Base-by-base conservation (phyloP, 2,888 invertebrate species). In the Penaeus monodon region DNA sequence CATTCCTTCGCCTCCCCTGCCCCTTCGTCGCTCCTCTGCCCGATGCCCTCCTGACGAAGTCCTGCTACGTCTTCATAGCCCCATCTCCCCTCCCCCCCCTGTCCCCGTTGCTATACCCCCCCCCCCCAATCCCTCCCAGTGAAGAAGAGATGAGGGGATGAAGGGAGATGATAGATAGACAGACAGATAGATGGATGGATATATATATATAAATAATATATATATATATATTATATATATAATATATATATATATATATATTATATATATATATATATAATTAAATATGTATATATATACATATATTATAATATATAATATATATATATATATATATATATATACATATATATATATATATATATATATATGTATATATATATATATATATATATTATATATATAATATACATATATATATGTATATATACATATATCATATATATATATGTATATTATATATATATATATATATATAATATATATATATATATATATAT, bases 321-420 rank as follows among this genome's bases (percentile, higher is more conserved):
- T 68, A 29, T 68, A 29, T 68, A 68, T 68, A 68, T 68, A n/a
- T 68, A 29, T 68, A 68, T 68, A 29, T 68, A 29, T 68, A 27
- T 27, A 68, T 29, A 29, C 2, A 29, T 68, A 29, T 68, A 27
- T 68, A 29, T 68, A 29, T 68, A 29, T 68, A 29, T 29, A 27
- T 68, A 29, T 68, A 29, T 29, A 29, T 68, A 68, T 68, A 29
- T 68, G 7, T 29, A 27, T 68, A 27, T 29, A 29, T 68, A 68
- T 68, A 27, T 68, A 68, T 68, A n/a, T 68, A 68, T 68, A 29
- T 68, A 29, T 68, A 17, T 1, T 68, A 49, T 49, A 49, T 14
- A 4, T 14, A 49, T 14, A 49, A 49, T 14, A 49, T 14, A 49
- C 7, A 29, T 17, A 29, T 17, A 68, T 17, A 29, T 17, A 27